Percentiles rank a stretch among this genome's conserved stretches.
These are phyloP conservation scores for Thelaira solivaga DNA, from an alignment of 2,888 invertebrate species.

Conservation along the genomic window DNA sequence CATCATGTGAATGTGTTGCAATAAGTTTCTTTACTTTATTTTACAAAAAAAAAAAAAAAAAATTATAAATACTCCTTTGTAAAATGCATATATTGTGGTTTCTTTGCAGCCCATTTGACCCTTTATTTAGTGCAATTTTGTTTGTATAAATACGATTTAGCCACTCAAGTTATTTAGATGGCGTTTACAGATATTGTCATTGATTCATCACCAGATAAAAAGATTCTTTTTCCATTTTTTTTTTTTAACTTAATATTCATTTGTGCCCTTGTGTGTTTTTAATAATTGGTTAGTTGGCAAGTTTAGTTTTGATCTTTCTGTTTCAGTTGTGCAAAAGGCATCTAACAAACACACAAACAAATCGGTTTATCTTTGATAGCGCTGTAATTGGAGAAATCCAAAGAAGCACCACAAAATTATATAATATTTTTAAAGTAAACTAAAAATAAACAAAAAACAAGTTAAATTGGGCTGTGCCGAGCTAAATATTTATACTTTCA, in stretches of 20 bases:
- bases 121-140: conserved; percentile 12
- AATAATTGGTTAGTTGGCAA: conserved; percentile 23
- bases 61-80: too few species aligned
- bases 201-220: conserved; percentile 54
- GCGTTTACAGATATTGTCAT: conserved; percentile 59
- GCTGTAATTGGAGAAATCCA: not conserved
- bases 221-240: conserved; percentile 28
- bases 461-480: too few species aligned
- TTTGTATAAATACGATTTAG: conserved; percentile 26
- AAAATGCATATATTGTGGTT: too few species aligned
- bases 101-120: conserved; percentile 9
- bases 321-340: conserved; percentile 1
- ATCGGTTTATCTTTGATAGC: not conserved
- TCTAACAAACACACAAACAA: not conserved
- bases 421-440: too few species aligned
- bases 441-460: too few species aligned
- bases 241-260: not conserved
- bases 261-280: not conserved
- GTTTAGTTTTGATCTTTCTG: not conserved
- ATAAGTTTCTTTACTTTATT: not conserved
- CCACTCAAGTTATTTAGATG: conserved; percentile 59
- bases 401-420: too few species aligned
- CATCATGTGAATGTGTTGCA: conserved; percentile 23
- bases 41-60: too few species aligned
- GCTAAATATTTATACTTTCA: too few species aligned